Evolutionary conservation across 2,888 invertebrate genomes (phyloP), one percentile per base, ranked within the genome.

Genomic region (Hirtodrosophila histrioides): DNA sequence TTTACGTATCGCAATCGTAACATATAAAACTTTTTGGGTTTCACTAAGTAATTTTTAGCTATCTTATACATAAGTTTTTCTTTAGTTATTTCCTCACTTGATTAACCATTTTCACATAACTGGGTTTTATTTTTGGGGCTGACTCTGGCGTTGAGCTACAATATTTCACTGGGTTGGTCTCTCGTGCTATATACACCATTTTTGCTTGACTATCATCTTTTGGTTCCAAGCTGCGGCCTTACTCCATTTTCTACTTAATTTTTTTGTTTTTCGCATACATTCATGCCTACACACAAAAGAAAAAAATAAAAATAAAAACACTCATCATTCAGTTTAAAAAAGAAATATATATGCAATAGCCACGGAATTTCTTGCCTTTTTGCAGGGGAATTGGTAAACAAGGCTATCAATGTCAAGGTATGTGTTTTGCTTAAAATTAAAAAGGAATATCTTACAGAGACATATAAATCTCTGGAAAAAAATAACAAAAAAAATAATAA

Each of bases 361-460:
- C 89, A 90, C 89, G 91, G 91, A 90, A 89, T 91, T 91, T 92
- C 91, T 93, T 93, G 92, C 93, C 92, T 92, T 93, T 87, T 95
- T 95, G 91, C 95, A 97, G 97, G 97, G 97, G 97, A 92, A 94
- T 98, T 93, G 98, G 97, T 92, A 98, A 97, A 93, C 98, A 98
- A 94, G 98, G 98, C 92, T 98, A 98, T 94, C 98, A 98, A 93
- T 98, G 98, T 94, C 98, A 98, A 97, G 97, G 97, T 97, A 94
- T 92, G 91, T 92, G 88, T 89, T 83, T 86, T 83, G 82, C 82
- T 83, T 83, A 60, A 83, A 84, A 73, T 84, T 78, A 63, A 70
- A 74, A 78, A 76, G 65, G 69, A 74, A 69, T 74, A 46, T 75
- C 60, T 66, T 66, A 46, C 46, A 54, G 69, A 69, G 75, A 65